phyloP scores from a whole-genome alignment of 2,888 invertebrate genomes.

The Oligia latruncula region DNA sequence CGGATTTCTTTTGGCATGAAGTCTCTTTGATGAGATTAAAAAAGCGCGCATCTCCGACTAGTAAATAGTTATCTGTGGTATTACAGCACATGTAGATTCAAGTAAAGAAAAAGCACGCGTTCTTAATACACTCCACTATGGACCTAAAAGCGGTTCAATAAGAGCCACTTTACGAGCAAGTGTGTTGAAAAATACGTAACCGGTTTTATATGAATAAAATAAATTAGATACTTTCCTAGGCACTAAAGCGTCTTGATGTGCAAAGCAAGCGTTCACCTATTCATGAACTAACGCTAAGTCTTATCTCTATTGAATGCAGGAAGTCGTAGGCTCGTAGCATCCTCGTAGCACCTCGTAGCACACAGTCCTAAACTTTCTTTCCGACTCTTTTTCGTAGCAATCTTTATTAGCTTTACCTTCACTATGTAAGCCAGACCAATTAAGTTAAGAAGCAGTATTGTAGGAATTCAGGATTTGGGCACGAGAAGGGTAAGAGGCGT shows the following conservation, averaged over 20 bases:
- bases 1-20: too few relatives aligned
- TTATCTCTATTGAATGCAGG: not conserved
- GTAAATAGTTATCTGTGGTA: too few relatives aligned
- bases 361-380: constrained; percentile 7
- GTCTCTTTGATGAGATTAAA: too few relatives aligned
- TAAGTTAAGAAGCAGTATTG: constrained; percentile 31
- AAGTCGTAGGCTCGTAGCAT: constrained; percentile 39
- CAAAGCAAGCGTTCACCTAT: not conserved
- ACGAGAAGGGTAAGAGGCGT: constrained; percentile 33
- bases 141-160: too few relatives aligned
- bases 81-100: too few relatives aligned
- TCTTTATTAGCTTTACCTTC: constrained; percentile 21
- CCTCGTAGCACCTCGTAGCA: constrained; percentile 33
- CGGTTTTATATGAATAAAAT: not conserved
- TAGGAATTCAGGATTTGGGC: constrained; percentile 20
- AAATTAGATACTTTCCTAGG: not conserved
- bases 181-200: not conserved
- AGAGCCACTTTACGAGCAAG: too few relatives aligned
- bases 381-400: not conserved
- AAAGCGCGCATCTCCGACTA: too few relatives aligned
- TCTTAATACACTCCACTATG: too few relatives aligned
- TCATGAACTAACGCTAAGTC: not conserved
- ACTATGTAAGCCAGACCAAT: constrained; percentile 32
- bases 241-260: not conserved
- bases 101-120: too few relatives aligned